Evolutionary conservation across 2,113 vertebrate genomes (phyloP), one percentile per base, ranked within the genome.

Genomic region (Caracal caracal): DNA sequence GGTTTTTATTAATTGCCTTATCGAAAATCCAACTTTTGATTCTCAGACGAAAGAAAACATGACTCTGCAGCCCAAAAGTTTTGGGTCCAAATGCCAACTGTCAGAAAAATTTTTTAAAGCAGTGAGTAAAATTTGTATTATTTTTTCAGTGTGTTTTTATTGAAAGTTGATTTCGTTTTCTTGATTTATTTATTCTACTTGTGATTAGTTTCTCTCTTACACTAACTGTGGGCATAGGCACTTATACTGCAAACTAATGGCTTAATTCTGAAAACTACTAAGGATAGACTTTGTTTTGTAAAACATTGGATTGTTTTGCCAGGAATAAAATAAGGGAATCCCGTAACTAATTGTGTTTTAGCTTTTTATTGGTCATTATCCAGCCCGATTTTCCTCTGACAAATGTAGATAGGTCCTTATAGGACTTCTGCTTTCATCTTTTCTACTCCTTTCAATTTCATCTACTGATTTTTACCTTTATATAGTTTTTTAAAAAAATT

Each of bases 11-110:
- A 99, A 99, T 85, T 99, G 99, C 35, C 99, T 99, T 97, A 99
- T 99, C 73, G 99, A 99, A 98, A 99, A 99, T 97, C 99, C 99
- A 94, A 99, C 99, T 22, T 99, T 99, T 68, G 99, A 99, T 99
- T 99, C 99, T 95, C 99, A 99, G 98, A 99, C 99, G 90, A 99
- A 99, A 98, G 99, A 99, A 98, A 99, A 99, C 97, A 99, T 99
- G 99, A 99, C 99, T 3, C 98, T 99, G 61, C 99, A 99, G 95
- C 99, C 99, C 96, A 99, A 99, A 98, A 99, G 99, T 98, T 99
- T 99, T 97, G 99, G 99, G 71, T 99, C 99, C 79, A 99, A 99
- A 98, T 99, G 99, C 92, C 98, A 98, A 70, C 98, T 99, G 26
- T 99, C 99, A 53, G 99, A 99, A 89, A 99, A 99, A 96, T 99